Percentiles rank a stretch among this genome's conserved stretches.
These are phyloP conservation scores for Sebastes miniatus DNA, from an alignment of 2,797 vertebrate genomes.

Conservation along the genomic window DNA sequence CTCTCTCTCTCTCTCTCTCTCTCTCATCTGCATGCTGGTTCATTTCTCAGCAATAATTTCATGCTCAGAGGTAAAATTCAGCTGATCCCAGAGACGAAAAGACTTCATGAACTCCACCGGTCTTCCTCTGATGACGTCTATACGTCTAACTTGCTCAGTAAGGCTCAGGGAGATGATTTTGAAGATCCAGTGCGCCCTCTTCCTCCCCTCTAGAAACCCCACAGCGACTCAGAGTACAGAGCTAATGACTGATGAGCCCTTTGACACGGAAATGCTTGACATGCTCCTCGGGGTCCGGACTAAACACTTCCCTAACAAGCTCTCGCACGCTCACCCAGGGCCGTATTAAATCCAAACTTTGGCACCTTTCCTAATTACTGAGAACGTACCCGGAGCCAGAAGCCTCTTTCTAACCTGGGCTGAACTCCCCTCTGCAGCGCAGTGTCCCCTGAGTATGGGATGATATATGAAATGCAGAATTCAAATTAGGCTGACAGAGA, in stretches of 20 bases:
- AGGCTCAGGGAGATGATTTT: slow-evolving; percentile 53
- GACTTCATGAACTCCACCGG: slow-evolving; percentile 21
- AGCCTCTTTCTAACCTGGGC: slow-evolving; percentile 70
- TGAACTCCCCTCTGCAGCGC: slow-evolving; percentile 69
- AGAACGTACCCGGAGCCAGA: slow-evolving; percentile 73
- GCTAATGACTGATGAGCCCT: slow-evolving; percentile 80
- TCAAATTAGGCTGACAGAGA: slow-evolving; percentile 78
- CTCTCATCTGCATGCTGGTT: neutral
- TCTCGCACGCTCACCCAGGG: slow-evolving; percentile 69
- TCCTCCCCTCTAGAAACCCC: slow-evolving; percentile 48
- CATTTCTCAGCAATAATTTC: slow-evolving; percentile 33
- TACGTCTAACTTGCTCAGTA: slow-evolving; percentile 27
- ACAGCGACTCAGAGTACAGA: slow-evolving; percentile 52
- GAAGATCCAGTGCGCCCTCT: slow-evolving; percentile 37
- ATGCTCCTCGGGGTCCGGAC: slow-evolving; percentile 75
- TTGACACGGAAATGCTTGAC: slow-evolving; percentile 79
- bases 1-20: neutral
- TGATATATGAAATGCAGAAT: slow-evolving; percentile 82
- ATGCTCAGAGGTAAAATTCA: slow-evolving; percentile 30
- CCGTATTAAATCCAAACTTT: slow-evolving; percentile 82
- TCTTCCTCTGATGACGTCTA: slow-evolving; percentile 40
- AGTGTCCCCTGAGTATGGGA: slow-evolving; percentile 68
- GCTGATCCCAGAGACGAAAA: slow-evolving; percentile 32
- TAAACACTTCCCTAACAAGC: slow-evolving; percentile 83
- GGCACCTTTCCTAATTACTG: slow-evolving; percentile 83